Evolutionary conservation across 92 coral and sea anemone species (phyloP).

Genomic region (Siderastrea siderea): DNA sequence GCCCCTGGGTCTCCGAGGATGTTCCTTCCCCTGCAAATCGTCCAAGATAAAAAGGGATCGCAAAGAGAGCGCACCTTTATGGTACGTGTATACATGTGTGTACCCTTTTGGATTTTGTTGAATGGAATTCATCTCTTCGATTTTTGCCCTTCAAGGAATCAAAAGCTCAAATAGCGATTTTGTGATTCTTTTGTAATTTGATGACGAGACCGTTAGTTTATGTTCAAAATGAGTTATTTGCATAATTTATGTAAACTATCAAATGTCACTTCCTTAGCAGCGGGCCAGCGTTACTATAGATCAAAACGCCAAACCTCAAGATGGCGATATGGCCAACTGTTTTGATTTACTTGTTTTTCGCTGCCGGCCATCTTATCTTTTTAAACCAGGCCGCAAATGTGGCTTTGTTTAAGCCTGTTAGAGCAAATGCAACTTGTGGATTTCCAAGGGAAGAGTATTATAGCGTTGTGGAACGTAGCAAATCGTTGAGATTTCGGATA

Average conservation of each 20-base stretch:
- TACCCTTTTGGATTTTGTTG: too few relatives aligned
- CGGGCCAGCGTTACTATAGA: slow-evolving; percentile 71
- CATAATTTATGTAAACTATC: slow-evolving; percentile 84
- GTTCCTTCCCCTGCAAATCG: too few relatives aligned
- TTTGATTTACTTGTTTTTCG: slow-evolving; percentile 34
- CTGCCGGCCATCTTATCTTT: slow-evolving; percentile 25
- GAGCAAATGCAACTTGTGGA: slow-evolving; percentile 90
- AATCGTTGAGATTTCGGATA: slow-evolving; percentile 32
- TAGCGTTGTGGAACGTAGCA: slow-evolving; percentile 47
- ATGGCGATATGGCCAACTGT: slow-evolving; percentile 73
- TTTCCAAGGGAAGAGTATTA: slow-evolving; percentile 67
- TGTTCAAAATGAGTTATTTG: slow-evolving; percentile 33
- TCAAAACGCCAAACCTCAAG: slow-evolving; percentile 58
- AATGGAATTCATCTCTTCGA: too few relatives aligned
- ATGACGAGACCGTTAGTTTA: slow-evolving; percentile 8
- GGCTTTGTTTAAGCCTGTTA: slow-evolving; percentile 70
- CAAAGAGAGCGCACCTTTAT: too few relatives aligned
- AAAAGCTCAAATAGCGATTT: too few relatives aligned
- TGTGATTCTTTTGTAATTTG: background rate
- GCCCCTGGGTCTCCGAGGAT: too few relatives aligned
- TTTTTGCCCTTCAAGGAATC: too few relatives aligned
- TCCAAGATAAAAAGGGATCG: too few relatives aligned
- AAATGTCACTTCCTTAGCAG: slow-evolving; percentile 86
- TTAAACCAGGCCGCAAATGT: slow-evolving; percentile 78
- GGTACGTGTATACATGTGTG: too few relatives aligned